These are phyloP conservation scores for Panopea generosa DNA, from an alignment of 2,888 invertebrate genomes.

Conservation along the genomic window DNA sequence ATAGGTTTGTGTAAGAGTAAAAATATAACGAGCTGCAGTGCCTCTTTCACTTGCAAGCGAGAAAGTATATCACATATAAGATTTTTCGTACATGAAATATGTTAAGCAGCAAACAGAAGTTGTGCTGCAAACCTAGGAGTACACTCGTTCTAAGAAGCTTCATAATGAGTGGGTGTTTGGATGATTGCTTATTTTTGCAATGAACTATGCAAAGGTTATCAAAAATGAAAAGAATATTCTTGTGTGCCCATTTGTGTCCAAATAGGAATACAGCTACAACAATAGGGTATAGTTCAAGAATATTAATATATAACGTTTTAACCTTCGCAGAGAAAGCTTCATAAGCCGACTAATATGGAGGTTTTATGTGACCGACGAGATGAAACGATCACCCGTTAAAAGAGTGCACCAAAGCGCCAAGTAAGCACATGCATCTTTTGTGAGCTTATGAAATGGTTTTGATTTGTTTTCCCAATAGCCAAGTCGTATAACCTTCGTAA, in stretches of 20 bases:
- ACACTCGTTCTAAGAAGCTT: constrained; percentile 33
- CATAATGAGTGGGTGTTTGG: no score
- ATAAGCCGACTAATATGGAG: no score
- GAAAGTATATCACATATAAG: no score
- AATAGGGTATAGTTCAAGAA: constrained; percentile 43
- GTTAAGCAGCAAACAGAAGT: constrained; percentile 25
- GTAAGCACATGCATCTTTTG: constrained; percentile 24
- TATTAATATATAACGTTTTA: constrained; percentile 30
- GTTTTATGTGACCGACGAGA: constrained; percentile 24
- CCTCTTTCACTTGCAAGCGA: neutral
- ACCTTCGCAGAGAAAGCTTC: constrained; percentile 33
- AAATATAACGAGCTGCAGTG: neutral
- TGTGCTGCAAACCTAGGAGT: constrained; percentile 27
- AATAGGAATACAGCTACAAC: constrained; percentile 32
- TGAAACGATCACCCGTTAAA: no score
- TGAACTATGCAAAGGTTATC: constrained; percentile 36
- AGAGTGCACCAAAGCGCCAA: constrained; percentile 34
- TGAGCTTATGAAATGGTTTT: constrained; percentile 16
- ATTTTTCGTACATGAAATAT: constrained; percentile 25
- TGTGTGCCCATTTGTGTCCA: no score
- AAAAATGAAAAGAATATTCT: constrained; percentile 37
- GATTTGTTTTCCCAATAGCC: constrained; percentile 11
- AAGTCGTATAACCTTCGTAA: constrained; percentile 37
- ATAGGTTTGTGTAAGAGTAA: neutral
- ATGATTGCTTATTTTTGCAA: no score